phyloP scores from a whole-genome alignment of 2,888 invertebrate species.

The Gryllus longicercus region DNA sequence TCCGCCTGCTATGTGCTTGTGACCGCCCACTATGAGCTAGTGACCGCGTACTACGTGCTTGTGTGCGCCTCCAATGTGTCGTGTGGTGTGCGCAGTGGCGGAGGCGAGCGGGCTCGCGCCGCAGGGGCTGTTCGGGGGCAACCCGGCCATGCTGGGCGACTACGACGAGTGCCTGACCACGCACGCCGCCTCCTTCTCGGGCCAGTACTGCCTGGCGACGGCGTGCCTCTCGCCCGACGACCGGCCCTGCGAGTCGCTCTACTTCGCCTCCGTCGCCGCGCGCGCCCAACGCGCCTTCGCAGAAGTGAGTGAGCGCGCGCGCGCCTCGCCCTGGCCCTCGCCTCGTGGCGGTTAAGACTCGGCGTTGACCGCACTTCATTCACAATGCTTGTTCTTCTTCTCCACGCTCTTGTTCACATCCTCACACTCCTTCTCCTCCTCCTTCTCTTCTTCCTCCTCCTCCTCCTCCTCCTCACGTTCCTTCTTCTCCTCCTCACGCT shows the following conservation, averaged over 20 bases:
- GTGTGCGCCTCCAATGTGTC: no score
- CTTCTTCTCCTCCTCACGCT: not conserved
- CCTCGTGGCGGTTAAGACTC: no score
- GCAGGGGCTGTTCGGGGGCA: not conserved
- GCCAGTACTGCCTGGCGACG: not conserved
- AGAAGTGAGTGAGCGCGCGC: no score
- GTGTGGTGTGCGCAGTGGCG: not conserved
- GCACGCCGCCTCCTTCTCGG: not conserved
- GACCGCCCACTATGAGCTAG: no score
- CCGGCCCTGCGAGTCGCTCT: no score
- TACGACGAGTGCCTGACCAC: not conserved
- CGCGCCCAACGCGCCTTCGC: no score
- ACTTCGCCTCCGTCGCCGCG: no score
- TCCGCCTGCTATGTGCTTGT: no score
- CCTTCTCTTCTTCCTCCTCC: conserved; percentile 11
- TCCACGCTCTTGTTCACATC: conserved; percentile 50
- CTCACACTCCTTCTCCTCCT: not conserved
- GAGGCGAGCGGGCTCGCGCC: not conserved
- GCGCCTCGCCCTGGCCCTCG: no score
- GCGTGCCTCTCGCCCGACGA: not conserved
- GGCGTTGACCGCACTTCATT: not conserved
- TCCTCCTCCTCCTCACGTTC: not conserved
- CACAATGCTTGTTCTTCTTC: conserved; percentile 56
- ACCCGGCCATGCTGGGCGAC: not conserved
- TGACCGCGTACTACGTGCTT: no score